Base-by-base conservation (phyloP, 1,140 invertebrate genomes). In the Brachionus rubens region DNA sequence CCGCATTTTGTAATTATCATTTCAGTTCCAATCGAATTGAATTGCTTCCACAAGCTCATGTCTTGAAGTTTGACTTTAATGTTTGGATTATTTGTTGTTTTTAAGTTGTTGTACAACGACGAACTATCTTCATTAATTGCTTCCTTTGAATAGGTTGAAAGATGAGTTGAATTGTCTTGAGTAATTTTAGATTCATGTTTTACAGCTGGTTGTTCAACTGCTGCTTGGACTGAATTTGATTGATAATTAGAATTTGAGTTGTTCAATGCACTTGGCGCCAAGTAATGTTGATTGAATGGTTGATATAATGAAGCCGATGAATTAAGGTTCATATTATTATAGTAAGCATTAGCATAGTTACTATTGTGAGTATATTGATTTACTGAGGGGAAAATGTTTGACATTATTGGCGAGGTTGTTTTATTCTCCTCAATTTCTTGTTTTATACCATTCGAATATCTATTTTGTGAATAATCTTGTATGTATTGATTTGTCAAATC, bases 1-100 rank as follows among this genome's bases (percentile, higher is more conserved):
- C 52, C 54, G 26, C 40, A 76, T 41, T 76, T 76, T 0, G 75
- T 76, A 16, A 76, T 76, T 14, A 76, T 65, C 75, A 76, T 76
- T 33, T 76, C 75, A 24, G 54, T 76, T 4, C 75, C 75, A 24
- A 76, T 62, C 16, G 26, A 41, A 43, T 59, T 40, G 24, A 76
- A 76, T 26, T 62, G 75, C 19, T 62, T 76, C 75, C 75, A 76
- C 24, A 76, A 41, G 16, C 21, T 41, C 40, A 46, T 36, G 9
- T 46, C 36, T 40, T 76, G 48, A 5, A 76, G 19, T 62, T 65
- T 59, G 1, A 76, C 75, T n/a, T 62, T 62, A 26, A 76, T 62
- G 16, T 56, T 75, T 21, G 72, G 72, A 26, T 75, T 72, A 28
- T 72, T 72, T 4, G 7, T 6, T 16, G n/a, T 50, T 54, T 72